Conservation (phyloP, 2,888 invertebrate species). For the Philhelius pedissequus region DNA sequence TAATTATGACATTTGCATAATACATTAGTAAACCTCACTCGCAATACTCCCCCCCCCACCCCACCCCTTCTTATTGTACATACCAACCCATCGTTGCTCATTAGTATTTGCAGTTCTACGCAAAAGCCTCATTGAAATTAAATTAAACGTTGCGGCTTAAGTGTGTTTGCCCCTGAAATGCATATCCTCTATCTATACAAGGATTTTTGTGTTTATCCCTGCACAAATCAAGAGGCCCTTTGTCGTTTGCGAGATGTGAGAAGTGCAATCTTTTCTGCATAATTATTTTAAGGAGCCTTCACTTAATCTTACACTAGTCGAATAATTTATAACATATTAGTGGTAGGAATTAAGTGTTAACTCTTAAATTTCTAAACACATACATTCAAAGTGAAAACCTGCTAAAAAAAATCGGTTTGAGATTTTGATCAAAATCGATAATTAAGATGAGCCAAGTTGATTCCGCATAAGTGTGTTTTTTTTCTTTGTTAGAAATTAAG, state of each 20-base stretch:
- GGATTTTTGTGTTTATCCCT: slow-evolving; percentile 4
- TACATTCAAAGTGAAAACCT: neutral
- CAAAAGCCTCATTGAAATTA: slow-evolving; percentile 51
- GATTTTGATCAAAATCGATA: too few species aligned
- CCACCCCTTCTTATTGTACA: neutral
- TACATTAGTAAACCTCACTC: too few species aligned
- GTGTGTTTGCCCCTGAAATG: slow-evolving; percentile 23
- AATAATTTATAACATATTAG: too few species aligned
- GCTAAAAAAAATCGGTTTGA: neutral
- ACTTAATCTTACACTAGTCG: neutral
- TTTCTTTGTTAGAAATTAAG: too few species aligned
- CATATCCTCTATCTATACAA: neutral
- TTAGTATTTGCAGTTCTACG: slow-evolving; percentile 30
- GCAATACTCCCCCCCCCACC: too few species aligned
- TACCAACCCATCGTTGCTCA: too few species aligned
- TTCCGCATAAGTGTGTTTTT: too few species aligned
- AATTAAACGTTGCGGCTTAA: slow-evolving; percentile 53
- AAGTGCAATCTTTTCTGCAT: slow-evolving; percentile 4
- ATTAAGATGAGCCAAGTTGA: too few species aligned
- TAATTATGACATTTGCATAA: too few species aligned
- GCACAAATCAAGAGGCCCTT: neutral
- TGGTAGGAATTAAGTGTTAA: neutral
- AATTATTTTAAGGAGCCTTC: neutral
- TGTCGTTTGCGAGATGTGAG: neutral
- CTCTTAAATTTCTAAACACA: neutral